A percentile compares a stretch with the other conserved stretches of the same genome.
These are phyloP conservation scores for Temnopleurus reevesii DNA, from an alignment of 53 echinoderm and acorn worm species.

Conservation along the genomic window DNA sequence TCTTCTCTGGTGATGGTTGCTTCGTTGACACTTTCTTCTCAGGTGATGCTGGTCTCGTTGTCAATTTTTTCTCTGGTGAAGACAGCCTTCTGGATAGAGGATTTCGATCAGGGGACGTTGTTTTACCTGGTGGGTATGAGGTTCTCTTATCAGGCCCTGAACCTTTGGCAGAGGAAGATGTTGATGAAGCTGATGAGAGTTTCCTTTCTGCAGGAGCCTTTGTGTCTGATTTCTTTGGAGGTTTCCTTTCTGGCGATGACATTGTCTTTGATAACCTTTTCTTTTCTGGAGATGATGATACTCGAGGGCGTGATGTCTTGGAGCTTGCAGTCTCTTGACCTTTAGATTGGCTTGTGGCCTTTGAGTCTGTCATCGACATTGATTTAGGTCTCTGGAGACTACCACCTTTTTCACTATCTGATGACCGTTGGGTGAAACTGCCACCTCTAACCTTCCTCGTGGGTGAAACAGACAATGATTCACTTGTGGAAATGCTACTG, in stretches of 20 bases:
- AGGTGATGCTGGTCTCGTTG: constrained; percentile 17
- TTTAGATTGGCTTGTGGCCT: constrained; percentile 6
- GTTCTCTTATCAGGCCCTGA: constrained; percentile 28
- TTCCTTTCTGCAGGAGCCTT: constrained; percentile 45
- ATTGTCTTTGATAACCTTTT: constrained; percentile 37
- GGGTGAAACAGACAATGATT: constrained; percentile 46
- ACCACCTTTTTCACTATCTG: constrained; percentile 42
- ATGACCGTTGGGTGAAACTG: constrained; percentile 19
- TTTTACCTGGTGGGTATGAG: constrained; percentile 26
- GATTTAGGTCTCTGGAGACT: constrained; percentile 40
- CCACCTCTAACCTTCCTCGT: constrained; percentile 38
- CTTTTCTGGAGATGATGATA: constrained; percentile 67
- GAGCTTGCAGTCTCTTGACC: not conserved
- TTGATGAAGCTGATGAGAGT: constrained; percentile 42
- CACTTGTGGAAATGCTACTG: constrained; percentile 72
- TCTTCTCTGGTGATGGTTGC: not conserved
- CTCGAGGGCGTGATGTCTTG: not conserved
- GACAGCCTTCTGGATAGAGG: constrained; percentile 45
- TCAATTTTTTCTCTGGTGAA: constrained; percentile 35
- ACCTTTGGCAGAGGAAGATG: constrained; percentile 33
- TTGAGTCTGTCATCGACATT: constrained; percentile 22
- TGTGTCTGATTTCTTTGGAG: constrained; percentile 36
- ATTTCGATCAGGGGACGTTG: constrained; percentile 49
- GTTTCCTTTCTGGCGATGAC: constrained; percentile 54
- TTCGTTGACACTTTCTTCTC: not conserved